Conservation (phyloP, 2,797 vertebrate genomes). For the Odontamblyopus rebecca region DNA sequence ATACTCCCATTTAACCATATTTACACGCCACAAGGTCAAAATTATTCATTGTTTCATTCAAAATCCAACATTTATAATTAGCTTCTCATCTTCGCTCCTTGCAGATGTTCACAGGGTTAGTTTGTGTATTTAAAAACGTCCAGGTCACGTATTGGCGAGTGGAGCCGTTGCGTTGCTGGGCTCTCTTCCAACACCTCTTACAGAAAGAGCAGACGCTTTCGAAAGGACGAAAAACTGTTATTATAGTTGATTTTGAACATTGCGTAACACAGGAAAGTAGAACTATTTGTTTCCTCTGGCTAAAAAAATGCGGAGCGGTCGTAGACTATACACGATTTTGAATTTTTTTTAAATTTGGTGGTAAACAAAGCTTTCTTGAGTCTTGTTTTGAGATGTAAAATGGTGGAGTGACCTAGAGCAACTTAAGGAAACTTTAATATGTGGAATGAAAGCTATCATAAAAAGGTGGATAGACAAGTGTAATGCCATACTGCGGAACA, state of each 20-base stretch:
- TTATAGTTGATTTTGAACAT: slow-evolving; percentile 25
- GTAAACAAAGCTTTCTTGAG: no score
- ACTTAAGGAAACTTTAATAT: slow-evolving; percentile 20
- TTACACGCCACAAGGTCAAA: slow-evolving; percentile 46
- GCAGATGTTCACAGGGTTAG: not conserved
- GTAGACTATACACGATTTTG: no score
- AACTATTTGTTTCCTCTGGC: slow-evolving; percentile 18
- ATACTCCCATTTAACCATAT: slow-evolving; percentile 46
- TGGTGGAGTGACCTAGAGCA: slow-evolving; percentile 42
- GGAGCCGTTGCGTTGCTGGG: slow-evolving; percentile 23
- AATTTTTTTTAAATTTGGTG: not conserved
- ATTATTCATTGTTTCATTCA: slow-evolving; percentile 57
- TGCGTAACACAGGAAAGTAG: slow-evolving; percentile 28
- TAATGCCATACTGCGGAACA: no score
- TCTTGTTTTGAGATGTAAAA: slow-evolving; percentile 4
- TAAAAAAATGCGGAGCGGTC: not conserved
- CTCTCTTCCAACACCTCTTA: not conserved
- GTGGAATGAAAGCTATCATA: no score
- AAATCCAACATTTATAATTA: slow-evolving; percentile 47
- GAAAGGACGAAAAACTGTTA: no score
- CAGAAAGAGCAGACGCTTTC: not conserved
- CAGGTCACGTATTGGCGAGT: slow-evolving; percentile 28
- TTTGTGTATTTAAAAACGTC: slow-evolving; percentile 27
- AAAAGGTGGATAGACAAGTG: not conserved
- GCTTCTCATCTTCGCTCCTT: slow-evolving; percentile 17